Base-by-base conservation (phyloP, 1,140 invertebrate genomes). In the Babylonia areolata region DNA sequence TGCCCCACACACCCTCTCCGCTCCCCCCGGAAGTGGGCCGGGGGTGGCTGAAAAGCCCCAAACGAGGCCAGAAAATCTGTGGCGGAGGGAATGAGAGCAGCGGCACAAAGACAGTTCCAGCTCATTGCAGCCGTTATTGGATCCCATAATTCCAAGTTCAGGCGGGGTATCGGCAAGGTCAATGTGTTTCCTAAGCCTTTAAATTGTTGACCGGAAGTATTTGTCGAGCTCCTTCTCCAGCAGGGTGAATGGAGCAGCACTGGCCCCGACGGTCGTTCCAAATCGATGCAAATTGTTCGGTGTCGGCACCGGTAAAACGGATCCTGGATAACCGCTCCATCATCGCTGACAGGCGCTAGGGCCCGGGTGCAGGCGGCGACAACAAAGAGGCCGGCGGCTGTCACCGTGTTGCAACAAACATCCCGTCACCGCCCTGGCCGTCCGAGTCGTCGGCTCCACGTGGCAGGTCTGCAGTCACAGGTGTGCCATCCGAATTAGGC, bases 141-240 rank as follows among this genome's bases (percentile, higher is more conserved):
- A 64, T 64, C 58, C 58, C 58, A 12, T n/a, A 64, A 64, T 28
- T 23, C 58, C 58, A 23, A 23, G 58, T 28, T 64, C 46, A 23
- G 58, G 20, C 20, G 15, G 20, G 20, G 58, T 28, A 23, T 64
- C 20, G 58, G 58, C 58, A 23, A n/a, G 58, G 58, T 64, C 58
- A 64, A 64, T 64, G 58, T 23, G 58, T n/a, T 64, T 64, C 28
- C 58, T 64, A 64, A 64, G 58, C 58, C 17, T 23, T n/a, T 64
- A 64, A 64, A 64, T n/a, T 64, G 58, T 64, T 64, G 58, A 64
- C 58, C 58, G 58, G 58, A 64, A 28, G 58, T 64, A 64, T 64
- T 64, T 64, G 58, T 64, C 58, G 58, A 64, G 58, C 15, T n/a
- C 58, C 58, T 64, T 64, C 58, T 64, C 28, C 15, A 64, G 58